These are phyloP conservation scores for Cantharis flavilabris DNA, from an alignment of 2,888 invertebrate genomes.

Conservation along the genomic window DNA sequence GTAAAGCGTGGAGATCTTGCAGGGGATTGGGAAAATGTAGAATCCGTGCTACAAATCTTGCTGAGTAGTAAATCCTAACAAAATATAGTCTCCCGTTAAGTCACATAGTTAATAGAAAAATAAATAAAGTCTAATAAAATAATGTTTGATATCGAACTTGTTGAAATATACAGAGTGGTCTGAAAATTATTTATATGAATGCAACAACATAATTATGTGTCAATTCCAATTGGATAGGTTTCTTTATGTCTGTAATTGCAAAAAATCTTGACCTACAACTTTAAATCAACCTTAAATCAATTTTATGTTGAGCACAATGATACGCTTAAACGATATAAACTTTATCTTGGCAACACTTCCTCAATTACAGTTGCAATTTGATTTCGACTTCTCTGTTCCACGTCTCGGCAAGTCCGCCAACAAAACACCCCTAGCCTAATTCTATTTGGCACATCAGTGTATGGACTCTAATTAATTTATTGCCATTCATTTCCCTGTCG, in stretches of 20 bases:
- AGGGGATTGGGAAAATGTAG: background rate
- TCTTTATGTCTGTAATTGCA: background rate
- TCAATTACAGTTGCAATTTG: conserved; percentile 28
- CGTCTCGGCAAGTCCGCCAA: conserved; percentile 31
- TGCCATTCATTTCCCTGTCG: conserved; percentile 48
- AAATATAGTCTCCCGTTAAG: background rate
- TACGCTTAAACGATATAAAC: conserved; percentile 9
- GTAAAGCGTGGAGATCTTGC: background rate
- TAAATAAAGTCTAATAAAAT: background rate
- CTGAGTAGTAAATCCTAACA: background rate
- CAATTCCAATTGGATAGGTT: background rate
- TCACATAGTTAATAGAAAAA: background rate
- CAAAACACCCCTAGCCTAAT: conserved; percentile 38
- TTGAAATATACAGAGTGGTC: background rate
- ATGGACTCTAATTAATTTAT: conserved; percentile 52
- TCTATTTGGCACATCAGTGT: conserved; percentile 45
- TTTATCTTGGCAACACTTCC: conserved; percentile 21
- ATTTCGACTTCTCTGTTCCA: conserved; percentile 31
- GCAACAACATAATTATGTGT: too few relatives aligned
- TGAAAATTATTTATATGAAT: background rate
- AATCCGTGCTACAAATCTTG: background rate
- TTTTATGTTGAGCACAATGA: background rate
- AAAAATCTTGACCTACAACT: background rate
- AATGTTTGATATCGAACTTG: background rate
- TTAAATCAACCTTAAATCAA: background rate